Percentiles rank a stretch among this genome's conserved stretches.
phyloP scores from a whole-genome alignment of 1,140 invertebrate genomes.

The Dreissena polymorpha region DNA sequence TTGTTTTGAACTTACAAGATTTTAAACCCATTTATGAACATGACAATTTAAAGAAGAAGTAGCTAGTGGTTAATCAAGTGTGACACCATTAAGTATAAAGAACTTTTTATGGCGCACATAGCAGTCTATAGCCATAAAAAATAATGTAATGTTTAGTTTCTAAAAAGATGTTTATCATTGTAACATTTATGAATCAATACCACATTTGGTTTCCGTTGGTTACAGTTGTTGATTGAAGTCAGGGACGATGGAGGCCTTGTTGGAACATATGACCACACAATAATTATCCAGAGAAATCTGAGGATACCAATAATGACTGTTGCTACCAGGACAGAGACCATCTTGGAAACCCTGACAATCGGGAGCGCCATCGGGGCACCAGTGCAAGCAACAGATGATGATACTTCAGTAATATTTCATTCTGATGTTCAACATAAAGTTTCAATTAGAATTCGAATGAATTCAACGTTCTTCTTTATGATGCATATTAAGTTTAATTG shows the following conservation, averaged over 20 bases:
- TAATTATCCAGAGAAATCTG: conserved; percentile 69
- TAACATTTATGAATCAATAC: neutral
- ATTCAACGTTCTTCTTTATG: too few relatives aligned
- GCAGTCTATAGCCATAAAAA: too few relatives aligned
- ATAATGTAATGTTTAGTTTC: neutral
- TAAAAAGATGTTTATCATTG: neutral
- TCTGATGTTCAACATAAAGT: neutral
- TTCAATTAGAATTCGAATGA: too few relatives aligned
- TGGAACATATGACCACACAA: conserved; percentile 52
- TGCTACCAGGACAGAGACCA: conserved; percentile 4
- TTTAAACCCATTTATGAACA: too few relatives aligned
- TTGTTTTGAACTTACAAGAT: neutral
- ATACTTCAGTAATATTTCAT: conserved; percentile 56
- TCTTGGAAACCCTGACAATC: conserved; percentile 53
- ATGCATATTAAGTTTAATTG: too few relatives aligned
- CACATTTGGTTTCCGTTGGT: conserved; percentile 17
- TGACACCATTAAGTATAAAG: neutral
- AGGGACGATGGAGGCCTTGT: conserved; percentile 70
- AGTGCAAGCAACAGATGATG: conserved; percentile 58
- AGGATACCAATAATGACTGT: conserved; percentile 60
- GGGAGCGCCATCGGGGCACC: conserved; percentile 37
- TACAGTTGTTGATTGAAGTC: conserved; percentile 66
- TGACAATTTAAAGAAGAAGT: neutral
- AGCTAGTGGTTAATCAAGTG: neutral
- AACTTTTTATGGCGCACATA: too few relatives aligned